Evolutionary conservation across 2,888 invertebrate genomes (phyloP), one percentile per base, ranked within the genome.

Genomic region (Stegana nigrithorax): DNA sequence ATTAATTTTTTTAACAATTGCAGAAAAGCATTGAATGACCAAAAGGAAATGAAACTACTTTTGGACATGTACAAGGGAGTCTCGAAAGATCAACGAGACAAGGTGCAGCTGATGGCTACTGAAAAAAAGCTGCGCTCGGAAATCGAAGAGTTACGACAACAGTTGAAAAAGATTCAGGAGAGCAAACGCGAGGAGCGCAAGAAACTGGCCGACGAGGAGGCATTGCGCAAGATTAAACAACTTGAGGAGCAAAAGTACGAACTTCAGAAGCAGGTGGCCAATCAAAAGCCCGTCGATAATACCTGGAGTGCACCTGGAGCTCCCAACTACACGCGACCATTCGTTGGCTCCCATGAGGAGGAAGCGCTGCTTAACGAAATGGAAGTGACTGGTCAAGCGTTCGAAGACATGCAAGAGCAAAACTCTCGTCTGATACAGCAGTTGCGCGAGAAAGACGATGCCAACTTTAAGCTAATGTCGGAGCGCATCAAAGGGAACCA

Each of bases 321-420:
- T 0, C 36, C 39, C 19, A 82, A 80, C 75, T 90, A 90, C 81
- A 87, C 89, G 23, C 81, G 92, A 26, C 91, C 91, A 0, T 92
- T 92, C 81, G 91, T 91, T 0, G 92, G 92, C 1, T 92, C 91
- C 0, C 91, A 91, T 80, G 97, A 98, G 84, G 98, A 98, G 85
- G 98, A 98, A 82, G 97, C 97, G 0, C 88, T 99, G 57, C 87
- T 98, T 14, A 98, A 96, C 83, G 99, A 99, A 87, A 98, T 99
- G 96, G 98, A 99, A 84, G 97, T 97, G 2, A 99, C 98, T 0
- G 98, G 98, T 0, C 98, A 98, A 85, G 98, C 98, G 1, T 97
- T 97, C 82, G 98, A 99, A 84, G 98, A 99, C 81, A 97, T 98
- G 97, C 98, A 98, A 87, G 98, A 98, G 80, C 98, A 98, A 87